A percentile compares a stretch with the other conserved stretches of the same genome.
These are phyloP conservation scores for Chionoecetes opilio DNA, from an alignment of 1,140 invertebrate genomes.

Conservation along the genomic window DNA sequence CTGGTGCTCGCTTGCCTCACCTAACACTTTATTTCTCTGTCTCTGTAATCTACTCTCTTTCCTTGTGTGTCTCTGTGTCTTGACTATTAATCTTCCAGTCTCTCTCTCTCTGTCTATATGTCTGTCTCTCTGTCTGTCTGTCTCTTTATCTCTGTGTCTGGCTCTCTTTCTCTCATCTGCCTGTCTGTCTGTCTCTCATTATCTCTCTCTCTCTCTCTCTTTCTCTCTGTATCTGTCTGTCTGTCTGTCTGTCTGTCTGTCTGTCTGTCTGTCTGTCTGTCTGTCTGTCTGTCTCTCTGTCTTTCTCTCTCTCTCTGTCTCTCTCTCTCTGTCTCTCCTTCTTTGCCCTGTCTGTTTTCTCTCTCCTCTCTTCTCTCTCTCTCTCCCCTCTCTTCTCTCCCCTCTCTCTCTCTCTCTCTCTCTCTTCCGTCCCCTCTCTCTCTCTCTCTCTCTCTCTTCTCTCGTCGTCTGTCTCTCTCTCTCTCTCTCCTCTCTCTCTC, in stretches of 20 bases:
- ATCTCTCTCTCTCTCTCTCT: constrained; percentile 46
- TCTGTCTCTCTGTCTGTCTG: no score
- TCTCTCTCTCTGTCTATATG: constrained; percentile 36
- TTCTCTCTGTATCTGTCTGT: no score
- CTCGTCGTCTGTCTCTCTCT: not conserved
- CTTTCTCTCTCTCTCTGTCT: constrained; percentile 57
- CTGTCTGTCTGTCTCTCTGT: constrained; percentile 21
- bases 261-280: not conserved
- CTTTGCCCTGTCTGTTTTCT: not conserved
- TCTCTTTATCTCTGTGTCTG: no score
- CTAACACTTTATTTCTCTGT: constrained; percentile 34
- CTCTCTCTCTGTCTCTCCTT: constrained; percentile 51
- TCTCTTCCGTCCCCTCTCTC: constrained; percentile 38
- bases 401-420: constrained; percentile 34
- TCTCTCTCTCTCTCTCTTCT: constrained; percentile 21
- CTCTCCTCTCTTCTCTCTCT: not conserved
- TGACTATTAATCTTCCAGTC: no score
- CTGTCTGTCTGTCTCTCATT: not conserved
- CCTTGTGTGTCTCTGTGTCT: constrained; percentile 36
- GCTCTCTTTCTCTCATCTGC: not conserved
- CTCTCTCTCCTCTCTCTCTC: not conserved
- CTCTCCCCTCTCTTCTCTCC: not conserved
- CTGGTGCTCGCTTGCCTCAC: no score
- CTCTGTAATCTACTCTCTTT: constrained; percentile 46
- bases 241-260: not conserved